Evolutionary conservation across 2,888 invertebrate genomes (phyloP).

Genomic region (Beris chalybata): DNA sequence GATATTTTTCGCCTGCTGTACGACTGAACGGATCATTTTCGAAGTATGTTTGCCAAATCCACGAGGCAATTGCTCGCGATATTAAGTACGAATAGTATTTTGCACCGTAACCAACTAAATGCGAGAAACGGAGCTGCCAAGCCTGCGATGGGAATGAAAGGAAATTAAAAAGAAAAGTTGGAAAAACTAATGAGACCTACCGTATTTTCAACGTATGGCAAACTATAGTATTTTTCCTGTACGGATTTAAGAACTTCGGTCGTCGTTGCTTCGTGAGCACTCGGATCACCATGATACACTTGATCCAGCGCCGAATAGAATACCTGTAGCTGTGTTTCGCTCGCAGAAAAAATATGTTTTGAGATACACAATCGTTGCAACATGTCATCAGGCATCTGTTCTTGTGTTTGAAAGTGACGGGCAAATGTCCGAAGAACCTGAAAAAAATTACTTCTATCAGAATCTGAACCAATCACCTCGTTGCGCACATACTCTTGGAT

Average conservation of each 20-base stretch:
- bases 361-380: constrained; percentile 79
- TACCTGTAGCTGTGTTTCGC: constrained; percentile 85
- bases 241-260: constrained; percentile 75
- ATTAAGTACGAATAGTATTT: constrained; percentile 98
- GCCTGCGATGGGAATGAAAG: constrained; percentile 60
- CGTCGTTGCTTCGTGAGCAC: constrained; percentile 57
- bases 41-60: constrained; percentile 90
- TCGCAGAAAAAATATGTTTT: constrained; percentile 84
- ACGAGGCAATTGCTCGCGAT: constrained; percentile 88
- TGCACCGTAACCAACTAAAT: constrained; percentile 96
- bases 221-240: constrained; percentile 80
- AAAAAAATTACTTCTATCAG: constrained; percentile 13
- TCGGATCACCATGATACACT: constrained; percentile 69
- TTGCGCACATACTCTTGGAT: constrained; percentile 66
- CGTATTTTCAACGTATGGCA: constrained; percentile 86
- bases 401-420: constrained; percentile 85
- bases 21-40: constrained; percentile 75
- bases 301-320: constrained; percentile 94
- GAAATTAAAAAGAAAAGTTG: background rate
- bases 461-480: background rate
- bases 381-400: constrained; percentile 79
- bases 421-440: constrained; percentile 84
- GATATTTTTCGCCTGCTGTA: constrained; percentile 75
- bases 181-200: constrained; percentile 55
- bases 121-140: constrained; percentile 95